phyloP scores from a whole-genome alignment of 2,888 invertebrate species.

The Thalpophila matura region DNA sequence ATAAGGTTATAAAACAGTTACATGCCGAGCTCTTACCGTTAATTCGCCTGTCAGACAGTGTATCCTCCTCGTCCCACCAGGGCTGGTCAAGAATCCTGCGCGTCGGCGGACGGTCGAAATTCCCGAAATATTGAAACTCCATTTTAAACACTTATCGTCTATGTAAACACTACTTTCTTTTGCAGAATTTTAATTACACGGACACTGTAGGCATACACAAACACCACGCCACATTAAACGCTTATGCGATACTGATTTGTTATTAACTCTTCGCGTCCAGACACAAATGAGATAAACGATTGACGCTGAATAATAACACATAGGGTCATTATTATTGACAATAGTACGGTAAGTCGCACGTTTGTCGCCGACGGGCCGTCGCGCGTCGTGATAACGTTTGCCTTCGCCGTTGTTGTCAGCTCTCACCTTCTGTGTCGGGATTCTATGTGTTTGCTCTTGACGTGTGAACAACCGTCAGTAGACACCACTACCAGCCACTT shows the following conservation, averaged over 20 bases:
- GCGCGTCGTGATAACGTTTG: slow-evolving; percentile 50
- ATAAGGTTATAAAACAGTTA: slow-evolving; percentile 16
- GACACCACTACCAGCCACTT: slow-evolving; percentile 69
- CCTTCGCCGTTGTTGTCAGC: slow-evolving; percentile 43
- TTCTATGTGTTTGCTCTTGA: slow-evolving; percentile 52
- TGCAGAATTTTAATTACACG: slow-evolving; percentile 60
- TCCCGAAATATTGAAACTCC: slow-evolving; percentile 88
- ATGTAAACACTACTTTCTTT: slow-evolving; percentile 48
- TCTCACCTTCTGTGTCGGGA: slow-evolving; percentile 38
- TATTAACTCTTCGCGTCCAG: slow-evolving; percentile 77
- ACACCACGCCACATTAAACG: slow-evolving; percentile 78
- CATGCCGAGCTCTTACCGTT: slow-evolving; percentile 77
- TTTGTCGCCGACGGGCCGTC: slow-evolving; percentile 39
- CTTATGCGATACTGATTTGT: slow-evolving; percentile 83
- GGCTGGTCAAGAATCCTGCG: slow-evolving; percentile 81
- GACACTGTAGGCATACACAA: slow-evolving; percentile 62
- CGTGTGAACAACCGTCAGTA: slow-evolving; percentile 69
- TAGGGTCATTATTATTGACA: slow-evolving; percentile 73
- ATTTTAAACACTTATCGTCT: slow-evolving; percentile 65
- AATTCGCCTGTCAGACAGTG: slow-evolving; percentile 82
- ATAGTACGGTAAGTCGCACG: slow-evolving; percentile 60
- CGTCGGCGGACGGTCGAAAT: slow-evolving; percentile 77
- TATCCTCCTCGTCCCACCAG: slow-evolving; percentile 88
- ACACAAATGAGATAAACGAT: slow-evolving; percentile 83
- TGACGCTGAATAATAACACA: slow-evolving; percentile 76